These are phyloP conservation scores for Oasisia sp. DNA, from an alignment of 2,888 invertebrate genomes.

Conservation along the genomic window DNA sequence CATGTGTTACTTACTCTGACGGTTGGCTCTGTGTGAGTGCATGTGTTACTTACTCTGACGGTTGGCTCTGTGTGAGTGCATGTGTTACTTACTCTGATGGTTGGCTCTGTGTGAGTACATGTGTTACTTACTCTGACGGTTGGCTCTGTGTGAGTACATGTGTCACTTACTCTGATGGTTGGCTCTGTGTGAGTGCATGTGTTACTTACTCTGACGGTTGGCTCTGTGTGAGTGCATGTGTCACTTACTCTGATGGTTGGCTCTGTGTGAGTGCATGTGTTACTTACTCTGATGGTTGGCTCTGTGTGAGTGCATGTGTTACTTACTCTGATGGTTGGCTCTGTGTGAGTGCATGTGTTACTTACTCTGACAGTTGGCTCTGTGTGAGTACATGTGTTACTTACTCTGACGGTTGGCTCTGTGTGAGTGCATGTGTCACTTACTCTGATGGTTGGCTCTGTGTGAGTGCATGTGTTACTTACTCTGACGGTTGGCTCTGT, in stretches of 20 bases:
- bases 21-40: too few species aligned
- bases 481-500: slow-evolving; percentile 27
- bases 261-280: background rate
- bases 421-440: background rate
- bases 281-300: slow-evolving; percentile 20
- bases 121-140: background rate
- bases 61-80: slow-evolving; percentile 30
- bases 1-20: too few species aligned
- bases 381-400: too few species aligned
- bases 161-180: too few species aligned
- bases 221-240: slow-evolving; percentile 30
- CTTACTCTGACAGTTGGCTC: too few species aligned
- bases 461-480: background rate
- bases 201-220: background rate
- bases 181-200: background rate
- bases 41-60: background rate
- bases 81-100: too few species aligned
- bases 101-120: too few species aligned
- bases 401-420: too few species aligned
- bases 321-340: too few species aligned
- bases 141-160: slow-evolving; percentile 31
- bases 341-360: too few species aligned
- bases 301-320: slow-evolving; percentile 29
- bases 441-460: slow-evolving; percentile 27
- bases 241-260: too few species aligned